Percentiles rank a stretch among this genome's conserved stretches.
These are phyloP conservation scores for Corythornis cristatus DNA, from an alignment of 2,113 vertebrate genomes.

Conservation along the genomic window DNA sequence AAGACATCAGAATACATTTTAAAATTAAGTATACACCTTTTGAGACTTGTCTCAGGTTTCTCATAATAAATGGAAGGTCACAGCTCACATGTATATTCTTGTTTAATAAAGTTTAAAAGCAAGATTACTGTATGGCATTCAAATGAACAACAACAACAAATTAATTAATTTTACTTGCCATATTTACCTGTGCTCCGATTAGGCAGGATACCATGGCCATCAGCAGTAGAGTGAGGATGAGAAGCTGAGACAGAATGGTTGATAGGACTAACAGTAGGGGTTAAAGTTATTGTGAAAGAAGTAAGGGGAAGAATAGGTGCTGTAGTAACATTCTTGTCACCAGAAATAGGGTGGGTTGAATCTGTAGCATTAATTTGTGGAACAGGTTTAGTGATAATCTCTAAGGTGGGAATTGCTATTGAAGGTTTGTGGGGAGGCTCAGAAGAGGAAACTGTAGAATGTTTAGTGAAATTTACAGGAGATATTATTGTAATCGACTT, in stretches of 20 bases:
- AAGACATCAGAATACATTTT: background rate
- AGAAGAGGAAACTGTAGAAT: constrained; percentile 11
- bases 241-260: constrained; percentile 26
- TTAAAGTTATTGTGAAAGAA: constrained; percentile 29
- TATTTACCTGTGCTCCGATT: constrained; percentile 66
- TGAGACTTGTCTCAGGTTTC: background rate
- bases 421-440: background rate
- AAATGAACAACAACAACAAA: background rate
- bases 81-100: background rate
- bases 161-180: background rate
- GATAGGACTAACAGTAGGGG: constrained; percentile 4
- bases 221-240: background rate
- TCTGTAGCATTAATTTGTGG: background rate
- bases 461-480: constrained; percentile 29
- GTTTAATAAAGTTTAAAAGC: background rate
- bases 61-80: background rate
- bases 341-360: background rate
- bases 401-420: background rate
- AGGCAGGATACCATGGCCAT: background rate
- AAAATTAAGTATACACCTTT: background rate
- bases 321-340: background rate
- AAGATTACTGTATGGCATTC: background rate
- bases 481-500: constrained; percentile 13
- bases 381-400: background rate
- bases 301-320: constrained; percentile 35